Conservation (phyloP, 2,888 invertebrate species). For the Acleris holmiana region DNA sequence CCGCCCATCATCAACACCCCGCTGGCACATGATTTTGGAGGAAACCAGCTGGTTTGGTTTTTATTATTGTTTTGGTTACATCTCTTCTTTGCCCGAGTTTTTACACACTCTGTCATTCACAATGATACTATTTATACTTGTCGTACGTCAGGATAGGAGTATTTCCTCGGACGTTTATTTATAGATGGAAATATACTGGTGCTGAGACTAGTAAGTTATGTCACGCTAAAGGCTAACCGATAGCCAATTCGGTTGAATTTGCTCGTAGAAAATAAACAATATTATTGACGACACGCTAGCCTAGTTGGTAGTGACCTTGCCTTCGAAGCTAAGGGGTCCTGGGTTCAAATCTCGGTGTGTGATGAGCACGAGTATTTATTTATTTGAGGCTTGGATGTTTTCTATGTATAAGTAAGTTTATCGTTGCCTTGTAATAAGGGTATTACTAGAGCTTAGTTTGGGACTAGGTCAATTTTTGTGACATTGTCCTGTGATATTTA, state of each 20-base stretch:
- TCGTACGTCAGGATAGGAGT: slow-evolving; percentile 21
- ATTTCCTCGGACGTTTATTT: slow-evolving; percentile 18
- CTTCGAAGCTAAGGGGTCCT: too few species aligned
- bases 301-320: too few species aligned
- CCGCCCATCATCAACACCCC: slow-evolving; percentile 1
- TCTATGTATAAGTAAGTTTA: too few species aligned
- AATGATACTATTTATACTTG: slow-evolving; percentile 24
- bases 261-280: not conserved
- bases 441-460: too few species aligned
- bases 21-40: slow-evolving; percentile 10
- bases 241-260: not conserved
- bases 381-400: too few species aligned
- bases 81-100: not conserved
- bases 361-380: too few species aligned
- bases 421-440: too few species aligned
- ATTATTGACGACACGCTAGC: too few species aligned
- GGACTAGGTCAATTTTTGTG: too few species aligned
- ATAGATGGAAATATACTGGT: slow-evolving; percentile 23
- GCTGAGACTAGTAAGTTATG: slow-evolving; percentile 9
- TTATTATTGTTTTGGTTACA: slow-evolving; percentile 10
- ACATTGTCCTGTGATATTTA: too few species aligned
- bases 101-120: slow-evolving; percentile 24
- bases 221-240: slow-evolving; percentile 12
- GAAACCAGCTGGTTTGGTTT: slow-evolving; percentile 3
- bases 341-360: too few species aligned